Base-by-base conservation (phyloP, 2,113 vertebrate genomes). In the Axis porcinus region DNA sequence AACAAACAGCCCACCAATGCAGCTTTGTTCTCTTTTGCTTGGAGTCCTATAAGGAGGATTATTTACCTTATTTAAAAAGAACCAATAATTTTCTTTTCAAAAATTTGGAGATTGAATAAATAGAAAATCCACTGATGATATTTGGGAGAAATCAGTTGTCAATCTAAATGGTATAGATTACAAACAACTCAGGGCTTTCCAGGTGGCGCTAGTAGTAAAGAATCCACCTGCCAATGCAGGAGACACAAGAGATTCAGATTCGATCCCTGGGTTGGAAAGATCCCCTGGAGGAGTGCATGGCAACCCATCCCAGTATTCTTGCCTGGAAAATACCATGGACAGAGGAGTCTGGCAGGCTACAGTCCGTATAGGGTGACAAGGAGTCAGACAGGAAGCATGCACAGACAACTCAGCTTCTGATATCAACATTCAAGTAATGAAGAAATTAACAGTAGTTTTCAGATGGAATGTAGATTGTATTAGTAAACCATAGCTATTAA, bases 401-500 rank as follows among this genome's bases (percentile, higher is more conserved):
- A 98, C 36, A 81, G 78, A 25, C 45, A 96, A 21, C 76, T 19
- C 86, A 86, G 64, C 98, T 95, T 92, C 79, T 81, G 27, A 91
- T 96, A 98, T 97, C 76, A 93, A 93, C 95, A 93, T 62, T 45
- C 47, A 60, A 27, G 78, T 98, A 97, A 98, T 97, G 96, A 98
- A 52, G 96, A 98, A 98, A 98, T 90, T 96, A 98, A 97, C 95
- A 97, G 98, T 4, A 84, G 92, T 92, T 97, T 96, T 97, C 98
- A 98, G 98, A 98, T 97, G 98, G 98, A 97, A 97, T 98, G 89
- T 74, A 97, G 97, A 97, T 97, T 96, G 86, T 92, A 96, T 97
- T 92, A 97, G 94, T 83, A 96, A 98, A 83, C 54, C 98, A 95
- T 45, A 97, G 76, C 97, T 97, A 97, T 94, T 95, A 96, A 86